Evolutionary conservation across 2,113 vertebrate genomes (phyloP).

Genomic region (Conger conger): DNA sequence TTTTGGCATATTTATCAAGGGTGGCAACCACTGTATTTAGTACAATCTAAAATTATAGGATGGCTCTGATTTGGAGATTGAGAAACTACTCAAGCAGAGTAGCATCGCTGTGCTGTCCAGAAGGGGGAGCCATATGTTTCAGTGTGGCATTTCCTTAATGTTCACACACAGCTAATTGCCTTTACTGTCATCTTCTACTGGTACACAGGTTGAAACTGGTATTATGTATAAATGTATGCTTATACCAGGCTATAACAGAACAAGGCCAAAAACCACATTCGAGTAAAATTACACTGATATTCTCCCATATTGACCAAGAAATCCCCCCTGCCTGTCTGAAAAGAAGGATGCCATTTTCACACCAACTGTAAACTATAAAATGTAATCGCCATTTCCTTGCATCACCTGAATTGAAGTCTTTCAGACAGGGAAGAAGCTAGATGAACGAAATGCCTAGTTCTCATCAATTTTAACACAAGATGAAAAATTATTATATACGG

Average conservation of each 20-base stretch:
- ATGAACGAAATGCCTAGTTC: neutral
- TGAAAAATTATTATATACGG: no score
- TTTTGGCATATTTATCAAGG: neutral
- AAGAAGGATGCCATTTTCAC: no score
- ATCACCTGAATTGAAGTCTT: neutral
- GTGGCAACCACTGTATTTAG: no score
- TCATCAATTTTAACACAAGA: neutral
- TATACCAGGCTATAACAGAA: no score
- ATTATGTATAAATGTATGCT: neutral
- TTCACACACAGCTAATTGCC: neutral
- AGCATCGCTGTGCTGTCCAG: neutral
- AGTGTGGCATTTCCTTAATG: neutral
- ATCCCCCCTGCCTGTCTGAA: no score
- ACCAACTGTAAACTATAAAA: no score
- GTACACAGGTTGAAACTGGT: neutral
- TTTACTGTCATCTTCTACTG: neutral
- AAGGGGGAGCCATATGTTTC: constrained; percentile 4
- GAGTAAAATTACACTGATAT: no score
- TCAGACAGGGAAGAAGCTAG: neutral
- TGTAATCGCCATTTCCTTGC: no score
- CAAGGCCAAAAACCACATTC: no score
- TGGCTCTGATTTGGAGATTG: neutral
- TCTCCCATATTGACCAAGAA: no score
- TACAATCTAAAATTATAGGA: no score
- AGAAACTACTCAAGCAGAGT: neutral